Evolutionary conservation across 2,113 vertebrate genomes (phyloP).

Genomic region (Craseonycteris thonglongyai): DNA sequence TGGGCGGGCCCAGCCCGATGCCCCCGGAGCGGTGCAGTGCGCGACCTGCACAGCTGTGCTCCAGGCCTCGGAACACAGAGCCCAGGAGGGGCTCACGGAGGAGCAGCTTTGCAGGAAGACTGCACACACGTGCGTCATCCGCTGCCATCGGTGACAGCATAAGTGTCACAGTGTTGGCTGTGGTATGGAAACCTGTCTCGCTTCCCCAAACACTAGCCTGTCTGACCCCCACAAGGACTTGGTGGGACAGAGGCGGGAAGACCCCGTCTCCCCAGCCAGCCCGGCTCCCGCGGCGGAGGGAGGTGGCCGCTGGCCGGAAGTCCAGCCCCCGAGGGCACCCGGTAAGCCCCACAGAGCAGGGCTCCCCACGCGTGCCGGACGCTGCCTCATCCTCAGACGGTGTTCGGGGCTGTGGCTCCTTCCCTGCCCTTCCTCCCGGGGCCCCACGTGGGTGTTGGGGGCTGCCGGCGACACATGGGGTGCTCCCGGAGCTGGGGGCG

Average conservation of each 20-base stretch:
- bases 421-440: background rate
- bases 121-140: background rate
- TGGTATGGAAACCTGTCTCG: background rate
- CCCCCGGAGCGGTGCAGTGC: accelerated
- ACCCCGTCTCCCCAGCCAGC: accelerated
- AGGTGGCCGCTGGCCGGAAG: accelerated
- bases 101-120: background rate
- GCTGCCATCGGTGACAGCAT: background rate
- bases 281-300: accelerated
- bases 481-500: background rate
- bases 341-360: too few species aligned
- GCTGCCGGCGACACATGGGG: accelerated
- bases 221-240: background rate
- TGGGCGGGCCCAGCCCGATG: accelerated
- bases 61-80: background rate
- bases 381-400: too few species aligned
- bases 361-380: too few species aligned
- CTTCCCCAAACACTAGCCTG: background rate
- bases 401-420: too few species aligned
- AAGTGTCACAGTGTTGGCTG: background rate
- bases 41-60: accelerated
- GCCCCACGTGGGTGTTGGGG: background rate
- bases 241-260: accelerated
- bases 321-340: accelerated
- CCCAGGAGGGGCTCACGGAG: background rate